Conservation (phyloP, 2,797 vertebrate genomes). For the Thripadectes ignobilis region DNA sequence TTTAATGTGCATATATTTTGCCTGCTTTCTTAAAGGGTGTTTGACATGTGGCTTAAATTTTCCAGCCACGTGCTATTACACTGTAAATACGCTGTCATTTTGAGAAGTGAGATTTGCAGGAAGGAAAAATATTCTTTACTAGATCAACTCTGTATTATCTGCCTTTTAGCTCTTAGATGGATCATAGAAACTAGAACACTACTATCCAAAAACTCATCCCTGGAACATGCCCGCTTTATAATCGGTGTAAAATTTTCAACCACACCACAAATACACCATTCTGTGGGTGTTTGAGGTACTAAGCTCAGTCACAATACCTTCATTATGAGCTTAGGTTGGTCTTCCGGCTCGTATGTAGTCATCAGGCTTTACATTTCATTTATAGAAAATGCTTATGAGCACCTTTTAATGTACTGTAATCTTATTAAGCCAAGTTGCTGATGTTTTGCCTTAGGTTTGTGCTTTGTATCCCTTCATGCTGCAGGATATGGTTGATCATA, state of each 20-base stretch:
- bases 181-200: neutral
- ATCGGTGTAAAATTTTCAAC: neutral
- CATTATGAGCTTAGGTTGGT: slow-evolving; percentile 64
- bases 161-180: neutral
- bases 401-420: slow-evolving; percentile 73
- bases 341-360: slow-evolving; percentile 63
- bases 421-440: slow-evolving; percentile 65
- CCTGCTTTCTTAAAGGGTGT: neutral
- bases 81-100: neutral
- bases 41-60: neutral
- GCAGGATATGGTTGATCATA: neutral
- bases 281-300: neutral
- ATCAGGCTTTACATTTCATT: slow-evolving; percentile 79
- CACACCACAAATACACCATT: neutral
- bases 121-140: neutral
- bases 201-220: neutral
- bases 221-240: neutral
- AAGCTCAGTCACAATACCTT: slow-evolving; percentile 31
- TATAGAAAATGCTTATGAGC: slow-evolving; percentile 79
- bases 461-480: neutral
- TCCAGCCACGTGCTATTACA: neutral
- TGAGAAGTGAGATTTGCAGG: neutral
- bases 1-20: neutral
- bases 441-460: neutral
- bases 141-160: neutral